These are phyloP conservation scores for Drosophila insularis DNA, from an alignment of 1,140 invertebrate genomes.

Conservation along the genomic window DNA sequence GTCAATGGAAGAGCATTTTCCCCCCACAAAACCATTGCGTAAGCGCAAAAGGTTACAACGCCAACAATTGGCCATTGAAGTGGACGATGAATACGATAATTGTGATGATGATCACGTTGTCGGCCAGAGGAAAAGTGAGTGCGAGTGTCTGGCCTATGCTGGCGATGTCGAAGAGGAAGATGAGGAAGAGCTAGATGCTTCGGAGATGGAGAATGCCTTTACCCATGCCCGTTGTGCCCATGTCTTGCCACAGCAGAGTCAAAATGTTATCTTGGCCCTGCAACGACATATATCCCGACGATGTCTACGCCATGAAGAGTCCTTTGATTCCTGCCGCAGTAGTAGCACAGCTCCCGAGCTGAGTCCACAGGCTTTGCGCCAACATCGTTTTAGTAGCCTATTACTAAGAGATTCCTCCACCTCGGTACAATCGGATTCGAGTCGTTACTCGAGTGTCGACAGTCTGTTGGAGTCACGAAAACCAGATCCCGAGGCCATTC, in stretches of 20 bases:
- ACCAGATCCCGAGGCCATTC: conserved; percentile 88
- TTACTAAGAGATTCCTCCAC: conserved; percentile 84
- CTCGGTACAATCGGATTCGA: conserved; percentile 87
- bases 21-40: conserved; percentile 63
- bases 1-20: conserved; percentile 43
- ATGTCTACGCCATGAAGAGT: conserved; percentile 69
- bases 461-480: conserved; percentile 87
- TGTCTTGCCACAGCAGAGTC: conserved; percentile 4
- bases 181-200: conserved; percentile 1
- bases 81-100: conserved; percentile 41
- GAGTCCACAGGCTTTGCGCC: conserved; percentile 60
- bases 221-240: conserved; percentile 4
- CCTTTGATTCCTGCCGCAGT: conserved; percentile 61
- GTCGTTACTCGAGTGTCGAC: conserved; percentile 88
- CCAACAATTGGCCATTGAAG: conserved; percentile 46
- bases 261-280: conserved; percentile 17
- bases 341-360: conserved; percentile 54
- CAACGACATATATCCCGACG: conserved; percentile 42
- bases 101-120: conserved; percentile 11
- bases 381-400: conserved; percentile 56
- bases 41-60: conserved; percentile 61
- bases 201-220: conserved; percentile 17
- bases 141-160: conserved; percentile 51
- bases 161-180: conserved; percentile 69
- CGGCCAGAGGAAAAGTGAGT: conserved; percentile 22